A percentile compares a stretch with the other conserved stretches of the same genome.
These are phyloP conservation scores for Trissoscelio sp. DNA, from an alignment of 2,888 invertebrate species.

Conservation along the genomic window DNA sequence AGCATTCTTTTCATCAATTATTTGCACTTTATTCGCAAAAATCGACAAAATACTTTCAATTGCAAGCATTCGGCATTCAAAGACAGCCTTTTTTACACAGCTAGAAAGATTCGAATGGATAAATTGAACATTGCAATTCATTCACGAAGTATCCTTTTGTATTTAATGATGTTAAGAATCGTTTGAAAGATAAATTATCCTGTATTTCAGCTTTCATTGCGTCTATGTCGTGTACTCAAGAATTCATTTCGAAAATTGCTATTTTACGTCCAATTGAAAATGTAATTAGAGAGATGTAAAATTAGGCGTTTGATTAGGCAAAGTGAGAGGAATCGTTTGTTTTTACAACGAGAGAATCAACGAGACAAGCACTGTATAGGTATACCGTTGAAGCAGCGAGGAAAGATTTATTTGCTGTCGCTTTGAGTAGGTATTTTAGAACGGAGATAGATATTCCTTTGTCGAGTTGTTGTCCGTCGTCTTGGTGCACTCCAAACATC, in stretches of 20 bases:
- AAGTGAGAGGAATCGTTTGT: background rate
- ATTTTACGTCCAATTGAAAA: too few relatives aligned
- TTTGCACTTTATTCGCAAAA: too few relatives aligned
- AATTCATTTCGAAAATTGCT: too few relatives aligned
- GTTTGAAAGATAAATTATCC: slow-evolving; percentile 5
- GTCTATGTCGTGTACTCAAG: background rate
- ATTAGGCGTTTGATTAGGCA: background rate
- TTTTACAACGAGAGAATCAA: background rate
- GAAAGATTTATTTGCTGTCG: slow-evolving; percentile 36
- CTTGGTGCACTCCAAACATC: background rate
- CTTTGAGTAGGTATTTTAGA: slow-evolving; percentile 36
- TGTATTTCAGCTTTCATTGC: background rate
- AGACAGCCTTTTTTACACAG: background rate
- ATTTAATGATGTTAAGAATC: background rate
- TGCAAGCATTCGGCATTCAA: too few relatives aligned
- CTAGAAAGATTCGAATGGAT: background rate
- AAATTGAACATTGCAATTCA: background rate
- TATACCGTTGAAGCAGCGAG: too few relatives aligned
- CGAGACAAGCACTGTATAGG: background rate
- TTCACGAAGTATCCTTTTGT: background rate
- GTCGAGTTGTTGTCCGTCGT: slow-evolving; percentile 11
- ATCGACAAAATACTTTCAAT: too few relatives aligned
- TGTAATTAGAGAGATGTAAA: too few relatives aligned
- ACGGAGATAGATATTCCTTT: slow-evolving; percentile 24
- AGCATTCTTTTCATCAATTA: too few relatives aligned